Evolutionary conservation across 2,888 invertebrate species (phyloP).

Genomic region (Eupithecia tripunctaria): DNA sequence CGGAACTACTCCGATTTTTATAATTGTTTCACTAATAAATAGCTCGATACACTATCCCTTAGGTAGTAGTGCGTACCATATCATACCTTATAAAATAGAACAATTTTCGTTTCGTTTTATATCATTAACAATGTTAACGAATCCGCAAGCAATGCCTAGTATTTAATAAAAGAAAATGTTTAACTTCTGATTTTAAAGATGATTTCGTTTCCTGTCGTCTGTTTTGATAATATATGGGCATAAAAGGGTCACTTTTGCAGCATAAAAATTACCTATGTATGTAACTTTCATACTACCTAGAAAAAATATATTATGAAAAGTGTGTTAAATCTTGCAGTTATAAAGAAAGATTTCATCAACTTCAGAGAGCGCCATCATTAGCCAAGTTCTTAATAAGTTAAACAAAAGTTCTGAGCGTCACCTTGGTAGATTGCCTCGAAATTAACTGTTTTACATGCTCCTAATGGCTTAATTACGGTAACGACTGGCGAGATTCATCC

Average conservation of each 20-base stretch:
- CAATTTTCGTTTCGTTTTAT: background rate
- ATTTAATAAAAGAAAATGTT: background rate
- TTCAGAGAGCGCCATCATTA: constrained; percentile 46
- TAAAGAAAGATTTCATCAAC: background rate
- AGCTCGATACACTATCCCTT: background rate
- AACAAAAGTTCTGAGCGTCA: constrained; percentile 53
- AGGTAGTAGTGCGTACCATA: too few species aligned
- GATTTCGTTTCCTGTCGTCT: background rate
- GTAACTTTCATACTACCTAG: background rate
- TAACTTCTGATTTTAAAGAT: background rate
- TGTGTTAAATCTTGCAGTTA: background rate
- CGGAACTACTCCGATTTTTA: background rate
- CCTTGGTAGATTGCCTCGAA: constrained; percentile 63
- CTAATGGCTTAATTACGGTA: constrained; percentile 81
- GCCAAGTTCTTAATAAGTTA: constrained; percentile 60
- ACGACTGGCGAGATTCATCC: constrained; percentile 72
- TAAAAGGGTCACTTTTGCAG: background rate
- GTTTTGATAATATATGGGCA: background rate
- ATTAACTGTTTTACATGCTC: constrained; percentile 82
- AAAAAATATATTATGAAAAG: background rate
- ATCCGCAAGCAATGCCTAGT: background rate
- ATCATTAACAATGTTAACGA: background rate
- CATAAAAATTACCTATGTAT: too few species aligned
- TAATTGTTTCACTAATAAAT: background rate
- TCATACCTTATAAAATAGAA: too few species aligned